Percentiles rank a stretch among this genome's conserved stretches.
These are phyloP conservation scores for Muscicapa comitata DNA, from an alignment of 2,797 vertebrate species.

Conservation along the genomic window DNA sequence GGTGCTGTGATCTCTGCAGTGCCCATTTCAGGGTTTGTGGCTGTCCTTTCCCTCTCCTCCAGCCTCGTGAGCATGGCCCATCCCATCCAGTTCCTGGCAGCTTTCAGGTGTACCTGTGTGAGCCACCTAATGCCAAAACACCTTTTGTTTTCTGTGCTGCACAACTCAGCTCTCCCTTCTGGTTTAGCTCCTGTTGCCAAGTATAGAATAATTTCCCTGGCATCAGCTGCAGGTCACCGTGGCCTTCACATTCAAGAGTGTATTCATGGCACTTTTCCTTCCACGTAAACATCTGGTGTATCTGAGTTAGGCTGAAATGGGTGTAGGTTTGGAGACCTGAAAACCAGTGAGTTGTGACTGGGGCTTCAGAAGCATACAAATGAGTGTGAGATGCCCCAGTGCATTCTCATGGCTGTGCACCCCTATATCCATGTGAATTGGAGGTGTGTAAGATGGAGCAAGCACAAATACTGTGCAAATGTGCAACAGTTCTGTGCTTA, in stretches of 20 bases:
- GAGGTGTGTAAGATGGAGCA: not conserved
- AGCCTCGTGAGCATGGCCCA: not conserved
- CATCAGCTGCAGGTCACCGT: not conserved
- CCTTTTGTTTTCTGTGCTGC: slow-evolving; percentile 5
- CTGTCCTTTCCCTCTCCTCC: not conserved
- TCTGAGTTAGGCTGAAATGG: not conserved
- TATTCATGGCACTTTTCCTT: not conserved
- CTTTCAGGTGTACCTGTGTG: not conserved
- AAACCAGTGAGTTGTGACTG: not conserved
- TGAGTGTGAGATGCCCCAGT: not conserved
- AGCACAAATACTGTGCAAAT: not conserved
- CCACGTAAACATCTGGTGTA: not conserved
- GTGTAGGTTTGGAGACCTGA: not conserved
- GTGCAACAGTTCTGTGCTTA: not conserved
- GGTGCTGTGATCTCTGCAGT: not conserved
- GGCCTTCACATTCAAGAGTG: not conserved
- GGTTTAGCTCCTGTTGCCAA: not conserved
- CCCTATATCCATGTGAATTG: not conserved
- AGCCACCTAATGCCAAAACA: not conserved
- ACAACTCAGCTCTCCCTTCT: not conserved
- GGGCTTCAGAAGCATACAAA: not conserved
- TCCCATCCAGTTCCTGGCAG: not conserved
- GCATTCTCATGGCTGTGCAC: not conserved
- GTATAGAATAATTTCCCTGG: not conserved
- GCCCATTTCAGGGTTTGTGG: not conserved